phyloP scores from a whole-genome alignment of 2,113 vertebrate genomes.

The Macaca nemestrina region DNA sequence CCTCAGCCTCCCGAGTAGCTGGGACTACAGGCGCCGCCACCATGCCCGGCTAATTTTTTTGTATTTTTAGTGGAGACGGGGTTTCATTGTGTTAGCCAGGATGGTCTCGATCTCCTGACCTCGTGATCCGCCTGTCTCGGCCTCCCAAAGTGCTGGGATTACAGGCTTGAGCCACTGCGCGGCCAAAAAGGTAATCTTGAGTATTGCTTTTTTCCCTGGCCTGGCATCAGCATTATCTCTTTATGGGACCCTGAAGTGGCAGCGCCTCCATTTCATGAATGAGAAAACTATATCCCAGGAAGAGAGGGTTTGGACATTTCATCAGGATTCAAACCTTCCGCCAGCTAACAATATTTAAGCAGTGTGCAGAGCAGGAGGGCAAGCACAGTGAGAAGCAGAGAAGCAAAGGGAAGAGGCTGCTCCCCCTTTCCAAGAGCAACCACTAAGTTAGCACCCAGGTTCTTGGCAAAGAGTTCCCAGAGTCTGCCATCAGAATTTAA shows the following conservation, averaged over 20 bases:
- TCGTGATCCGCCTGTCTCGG: too few species aligned
- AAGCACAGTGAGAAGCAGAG: background rate
- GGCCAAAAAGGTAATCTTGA: background rate
- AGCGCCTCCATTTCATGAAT: background rate
- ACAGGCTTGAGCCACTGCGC: too few species aligned
- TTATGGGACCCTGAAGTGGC: background rate
- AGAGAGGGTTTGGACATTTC: background rate
- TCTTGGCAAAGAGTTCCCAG: background rate
- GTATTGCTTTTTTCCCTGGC: background rate
- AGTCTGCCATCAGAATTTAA: background rate
- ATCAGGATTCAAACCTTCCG: background rate
- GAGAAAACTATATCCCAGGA: constrained; percentile 24
- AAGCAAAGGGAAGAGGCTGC: too few species aligned
- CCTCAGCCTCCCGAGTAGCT: too few species aligned
- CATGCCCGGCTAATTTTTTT: too few species aligned
- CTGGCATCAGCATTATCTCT: background rate
- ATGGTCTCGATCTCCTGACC: too few species aligned
- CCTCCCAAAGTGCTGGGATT: too few species aligned
- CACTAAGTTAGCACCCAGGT: background rate
- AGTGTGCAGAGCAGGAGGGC: background rate
- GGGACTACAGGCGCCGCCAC: too few species aligned
- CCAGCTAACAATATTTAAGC: background rate
- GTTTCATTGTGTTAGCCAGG: too few species aligned
- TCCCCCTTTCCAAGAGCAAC: background rate
- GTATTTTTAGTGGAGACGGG: too few species aligned